Conservation (phyloP, 2,113 vertebrate species). For the Blennius ocellaris region DNA sequence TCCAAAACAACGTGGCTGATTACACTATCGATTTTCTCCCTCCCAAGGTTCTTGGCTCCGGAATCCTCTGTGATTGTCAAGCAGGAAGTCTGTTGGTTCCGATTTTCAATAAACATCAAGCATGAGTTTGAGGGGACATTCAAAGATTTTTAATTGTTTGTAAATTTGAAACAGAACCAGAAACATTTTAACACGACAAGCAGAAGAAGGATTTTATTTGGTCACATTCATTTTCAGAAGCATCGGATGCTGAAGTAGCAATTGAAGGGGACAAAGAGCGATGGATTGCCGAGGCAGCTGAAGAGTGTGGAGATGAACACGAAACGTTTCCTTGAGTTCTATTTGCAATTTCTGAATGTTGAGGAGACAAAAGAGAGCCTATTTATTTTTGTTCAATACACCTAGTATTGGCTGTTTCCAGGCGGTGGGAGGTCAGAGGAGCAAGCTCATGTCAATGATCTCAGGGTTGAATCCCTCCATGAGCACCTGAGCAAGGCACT, state of each 20-base stretch:
- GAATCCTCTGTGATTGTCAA: constrained; percentile 9
- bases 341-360: too few species aligned
- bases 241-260: neutral
- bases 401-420: too few species aligned
- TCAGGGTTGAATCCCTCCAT: too few species aligned
- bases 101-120: neutral
- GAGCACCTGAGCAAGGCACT: too few species aligned
- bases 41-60: constrained; percentile 1
- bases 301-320: too few species aligned
- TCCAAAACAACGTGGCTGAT: constrained; percentile 18
- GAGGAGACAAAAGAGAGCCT: too few species aligned
- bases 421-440: too few species aligned
- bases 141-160: constrained; percentile 1
- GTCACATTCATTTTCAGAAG: neutral
- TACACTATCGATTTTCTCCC: constrained; percentile 36
- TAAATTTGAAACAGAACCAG: neutral
- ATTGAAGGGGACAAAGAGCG: neutral
- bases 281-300: too few species aligned
- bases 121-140: neutral
- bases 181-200: neutral
- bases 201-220: too few species aligned
- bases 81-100: neutral
- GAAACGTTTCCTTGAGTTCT: too few species aligned
- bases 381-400: too few species aligned
- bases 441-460: too few species aligned